Evolutionary conservation across 2,113 vertebrate species (phyloP), one percentile per base, ranked within the genome.

Genomic region (Sula dactylatra): DNA sequence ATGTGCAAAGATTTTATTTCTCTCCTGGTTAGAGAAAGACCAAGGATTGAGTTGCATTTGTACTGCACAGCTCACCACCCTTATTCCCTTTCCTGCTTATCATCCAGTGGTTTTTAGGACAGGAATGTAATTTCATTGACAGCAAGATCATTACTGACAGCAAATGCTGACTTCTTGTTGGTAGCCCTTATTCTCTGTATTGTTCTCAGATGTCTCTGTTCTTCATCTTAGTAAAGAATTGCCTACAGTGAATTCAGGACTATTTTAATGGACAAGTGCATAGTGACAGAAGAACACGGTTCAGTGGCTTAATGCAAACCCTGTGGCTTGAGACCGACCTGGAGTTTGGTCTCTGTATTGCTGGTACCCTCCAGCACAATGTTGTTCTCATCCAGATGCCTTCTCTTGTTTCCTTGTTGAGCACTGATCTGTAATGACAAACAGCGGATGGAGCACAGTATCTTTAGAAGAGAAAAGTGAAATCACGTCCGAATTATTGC

Each of bases 271-370:
- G 91, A 66, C 74, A 21, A 93, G 93, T 38, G 73, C 62, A 16
- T 56, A 69, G 70, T 91, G 89, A 82, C 89, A 88, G 86, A 90
- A 88, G 82, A 80, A 2, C 83, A 95, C 90, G 93, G 81, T 86
- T 94, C 73, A 89, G 73, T 95, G 93, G 66, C 65, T 94, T 96
- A 90, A 93, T 95, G 90, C 69, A 90, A 70, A 93, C 55, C 88
- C 89, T 0, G 34, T 91, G 88, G 86, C 94, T 92, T 9, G 11
- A 80, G 85, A 88, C 67, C 92, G 90, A 65, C 62, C 56, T 44
- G 2, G 62, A 58, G 77, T 79, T 90, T 62, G 91, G 93, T 58
- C 88, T 94, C 82, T 54, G 76, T 29, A 34, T 47, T 87, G 85
- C 89, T 58, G 58, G 42, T 91, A 36, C 76, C 94, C 93, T 94